Conservation (phyloP, 1,140 invertebrate species). For the Apis laboriosa region DNA sequence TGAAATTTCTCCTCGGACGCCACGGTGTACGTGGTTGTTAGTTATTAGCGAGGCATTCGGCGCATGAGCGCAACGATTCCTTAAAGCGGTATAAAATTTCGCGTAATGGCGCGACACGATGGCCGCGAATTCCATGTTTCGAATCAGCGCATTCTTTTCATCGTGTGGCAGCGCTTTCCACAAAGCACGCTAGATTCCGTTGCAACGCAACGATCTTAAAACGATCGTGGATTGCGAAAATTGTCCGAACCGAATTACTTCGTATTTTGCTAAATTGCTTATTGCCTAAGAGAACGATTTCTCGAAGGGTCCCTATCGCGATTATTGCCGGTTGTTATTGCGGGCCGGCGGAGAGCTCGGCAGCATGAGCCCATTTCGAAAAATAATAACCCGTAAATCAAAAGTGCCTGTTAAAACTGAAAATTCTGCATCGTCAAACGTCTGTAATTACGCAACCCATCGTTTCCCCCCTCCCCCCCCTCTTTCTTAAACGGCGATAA, state of each 20-base stretch:
- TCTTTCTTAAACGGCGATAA: neutral
- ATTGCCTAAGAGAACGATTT: constrained; percentile 53
- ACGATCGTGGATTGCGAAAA: constrained; percentile 51
- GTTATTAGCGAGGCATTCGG: neutral
- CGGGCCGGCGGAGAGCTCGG: constrained; percentile 36
- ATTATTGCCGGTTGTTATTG: constrained; percentile 37
- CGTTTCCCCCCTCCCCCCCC: fast-evolving
- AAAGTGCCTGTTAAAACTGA: constrained; percentile 33
- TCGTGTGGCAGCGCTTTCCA: neutral
- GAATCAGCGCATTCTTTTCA: neutral
- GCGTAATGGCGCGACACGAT: neutral
- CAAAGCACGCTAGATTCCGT: constrained; percentile 15
- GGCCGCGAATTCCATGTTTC: neutral
- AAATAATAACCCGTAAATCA: constrained; percentile 47
- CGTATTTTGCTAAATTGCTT: constrained; percentile 56
- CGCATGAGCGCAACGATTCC: neutral
- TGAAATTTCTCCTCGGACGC: no score
- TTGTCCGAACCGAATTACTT: constrained; percentile 47
- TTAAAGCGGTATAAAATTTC: neutral
- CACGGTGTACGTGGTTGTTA: no score
- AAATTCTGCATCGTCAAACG: neutral
- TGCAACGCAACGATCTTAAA: constrained; percentile 33
- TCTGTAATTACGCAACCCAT: neutral
- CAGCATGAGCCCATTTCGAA: constrained; percentile 28
- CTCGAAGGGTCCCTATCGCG: constrained; percentile 27